phyloP scores from a whole-genome alignment of 2,888 invertebrate species.

The Scelioninae gen. 1 region DNA sequence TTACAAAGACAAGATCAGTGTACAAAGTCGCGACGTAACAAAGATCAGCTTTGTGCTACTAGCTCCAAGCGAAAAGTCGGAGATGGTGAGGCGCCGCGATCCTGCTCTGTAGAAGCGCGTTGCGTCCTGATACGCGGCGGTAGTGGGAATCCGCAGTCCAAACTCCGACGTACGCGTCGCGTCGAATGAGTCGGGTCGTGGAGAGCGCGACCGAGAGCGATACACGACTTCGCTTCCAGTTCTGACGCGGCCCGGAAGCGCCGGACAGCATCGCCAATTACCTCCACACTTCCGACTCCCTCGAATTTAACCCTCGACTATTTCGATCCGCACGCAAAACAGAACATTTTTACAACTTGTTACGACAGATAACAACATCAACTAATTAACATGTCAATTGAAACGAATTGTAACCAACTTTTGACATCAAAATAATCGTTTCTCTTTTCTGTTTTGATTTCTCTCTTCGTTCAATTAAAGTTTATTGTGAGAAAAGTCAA shows the following conservation, averaged over 20 bases:
- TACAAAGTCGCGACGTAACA: conserved; percentile 8
- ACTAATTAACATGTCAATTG: no score
- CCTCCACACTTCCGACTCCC: no score
- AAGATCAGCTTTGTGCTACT: conserved; percentile 23
- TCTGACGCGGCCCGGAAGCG: conserved; percentile 57
- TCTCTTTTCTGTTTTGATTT: no score
- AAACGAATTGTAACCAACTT: no score
- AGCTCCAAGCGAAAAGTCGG: conserved; percentile 33
- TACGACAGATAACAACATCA: no score
- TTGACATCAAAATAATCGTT: no score
- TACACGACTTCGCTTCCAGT: conserved; percentile 54
- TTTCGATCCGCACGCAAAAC: no score
- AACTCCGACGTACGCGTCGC: conserved; percentile 64
- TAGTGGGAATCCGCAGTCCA: conserved; percentile 60
- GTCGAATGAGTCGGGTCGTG: conserved; percentile 55
- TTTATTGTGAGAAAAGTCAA: no score
- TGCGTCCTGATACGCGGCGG: conserved; percentile 55
- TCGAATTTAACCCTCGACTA: no score
- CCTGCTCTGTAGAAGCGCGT: conserved; percentile 44
- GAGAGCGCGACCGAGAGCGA: conserved; percentile 58
- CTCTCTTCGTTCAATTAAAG: no score
- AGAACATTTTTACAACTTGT: no score
- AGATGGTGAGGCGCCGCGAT: conserved; percentile 41
- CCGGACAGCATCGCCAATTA: no score
- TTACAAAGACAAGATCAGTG: conserved; percentile 23